Evolutionary conservation across 2,797 vertebrate genomes (phyloP), one percentile per base, ranked within the genome.

Genomic region (Sternarchorhynchus goeldii): DNA sequence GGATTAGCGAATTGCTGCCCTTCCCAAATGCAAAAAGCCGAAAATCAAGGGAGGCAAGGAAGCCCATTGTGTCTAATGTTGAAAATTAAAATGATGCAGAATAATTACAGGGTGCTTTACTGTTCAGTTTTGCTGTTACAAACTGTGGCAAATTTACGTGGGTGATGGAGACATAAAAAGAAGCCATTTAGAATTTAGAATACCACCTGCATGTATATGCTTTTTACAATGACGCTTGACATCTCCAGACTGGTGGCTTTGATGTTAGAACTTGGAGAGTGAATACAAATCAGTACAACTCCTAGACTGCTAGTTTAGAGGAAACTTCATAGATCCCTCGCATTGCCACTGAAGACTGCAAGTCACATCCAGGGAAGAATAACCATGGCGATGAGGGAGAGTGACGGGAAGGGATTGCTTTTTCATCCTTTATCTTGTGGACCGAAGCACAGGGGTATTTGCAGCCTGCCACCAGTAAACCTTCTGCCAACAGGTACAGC

Each of bases 301-400:
- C 41, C 14, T 50, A 12, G 2, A 3, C 45, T 14, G 45, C 8
- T 50, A 14, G 45, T 2, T 50, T 12, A 50, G 45, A 41, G 10
- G 12, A 50, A 50, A 50, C 45, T 50, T 12, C 45, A 50, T 12
- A 12, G 45, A 50, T 1, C 8, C 14, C 34, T 36, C 6, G 3
- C 34, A 36, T 50, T 14, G 45, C 25, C 25, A 25, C 25, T 25
- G 25, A 25, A 25, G 25, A 25, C 25, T 25, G 25, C 45, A 10
- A 50, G 45, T 2, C 12, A 10, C 55, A 21, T 32, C 25, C 7
- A 29, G 32, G 29, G 45, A 69, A 16, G 18, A 18, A 55, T 3
- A 82, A 65, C 56, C 82, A 76, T 45, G 53, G 39, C 81, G 70
- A 84, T 77, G 76, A 80, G 79, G 72, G 16, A 68, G 71, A 78